Conservation (phyloP, 2,113 vertebrate species). For the Callaeas wilsoni region DNA sequence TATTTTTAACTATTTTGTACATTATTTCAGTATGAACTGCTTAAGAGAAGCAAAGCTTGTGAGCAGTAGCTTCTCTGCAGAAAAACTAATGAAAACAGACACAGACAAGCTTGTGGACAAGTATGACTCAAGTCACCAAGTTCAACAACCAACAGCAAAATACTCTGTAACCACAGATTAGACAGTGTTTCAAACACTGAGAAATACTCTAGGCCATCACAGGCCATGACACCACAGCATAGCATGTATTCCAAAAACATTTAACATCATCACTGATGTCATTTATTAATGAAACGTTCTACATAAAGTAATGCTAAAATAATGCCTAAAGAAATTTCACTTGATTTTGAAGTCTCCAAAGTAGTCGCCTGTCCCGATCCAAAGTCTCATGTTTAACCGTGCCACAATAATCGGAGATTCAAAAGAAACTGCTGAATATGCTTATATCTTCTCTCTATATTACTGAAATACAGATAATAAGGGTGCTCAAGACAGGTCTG, state of each 20-base stretch:
- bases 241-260: neutral
- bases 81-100: neutral
- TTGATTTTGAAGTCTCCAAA: neutral
- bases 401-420: neutral
- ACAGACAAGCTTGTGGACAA: neutral
- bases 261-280: neutral
- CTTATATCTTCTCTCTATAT: neutral
- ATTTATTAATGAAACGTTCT: neutral
- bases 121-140: neutral
- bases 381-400: neutral
- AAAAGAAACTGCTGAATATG: neutral
- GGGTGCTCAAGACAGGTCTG: neutral
- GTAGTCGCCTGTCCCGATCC: neutral
- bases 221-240: neutral
- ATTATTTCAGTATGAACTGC: neutral
- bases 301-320: neutral
- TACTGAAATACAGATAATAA: neutral
- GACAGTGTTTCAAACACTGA: neutral
- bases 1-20: neutral
- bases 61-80: neutral
- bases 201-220: neutral
- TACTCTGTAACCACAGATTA: neutral
- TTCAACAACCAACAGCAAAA: neutral
- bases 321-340: neutral
- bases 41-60: neutral